These are phyloP conservation scores for Nycticebus coucang DNA, from an alignment of 2,113 vertebrate species.

Conservation along the genomic window DNA sequence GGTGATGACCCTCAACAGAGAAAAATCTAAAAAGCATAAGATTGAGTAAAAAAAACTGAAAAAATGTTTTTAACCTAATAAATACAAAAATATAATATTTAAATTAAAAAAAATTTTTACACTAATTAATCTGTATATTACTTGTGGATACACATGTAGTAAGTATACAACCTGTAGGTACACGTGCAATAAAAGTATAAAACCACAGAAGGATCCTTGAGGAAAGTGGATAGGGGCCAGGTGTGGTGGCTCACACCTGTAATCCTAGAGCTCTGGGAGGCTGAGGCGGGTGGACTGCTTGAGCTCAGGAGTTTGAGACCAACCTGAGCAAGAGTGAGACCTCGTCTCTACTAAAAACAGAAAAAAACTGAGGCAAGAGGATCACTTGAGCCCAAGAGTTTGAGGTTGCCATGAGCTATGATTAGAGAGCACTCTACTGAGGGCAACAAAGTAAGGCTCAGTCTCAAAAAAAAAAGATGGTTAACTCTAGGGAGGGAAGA, in stretches of 20 bases:
- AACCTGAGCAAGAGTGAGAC: too few relatives aligned
- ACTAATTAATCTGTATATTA: neutral
- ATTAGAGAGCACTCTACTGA: too few relatives aligned
- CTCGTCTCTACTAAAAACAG: too few relatives aligned
- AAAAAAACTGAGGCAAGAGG: too few relatives aligned
- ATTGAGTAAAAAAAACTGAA: constrained; percentile 22
- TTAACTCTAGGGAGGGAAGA: neutral
- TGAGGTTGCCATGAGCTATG: too few relatives aligned
- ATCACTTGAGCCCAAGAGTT: too few relatives aligned
- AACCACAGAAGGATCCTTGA: neutral
- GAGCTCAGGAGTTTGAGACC: too few relatives aligned
- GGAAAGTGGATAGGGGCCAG: neutral
- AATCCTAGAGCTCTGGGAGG: too few relatives aligned
- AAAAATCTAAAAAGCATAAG: neutral
- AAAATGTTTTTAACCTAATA: constrained; percentile 18
- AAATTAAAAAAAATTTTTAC: neutral
- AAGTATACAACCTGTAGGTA: neutral
- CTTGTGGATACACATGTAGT: neutral
- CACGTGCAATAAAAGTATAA: neutral
- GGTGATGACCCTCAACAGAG: too few relatives aligned
- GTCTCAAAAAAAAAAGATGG: neutral
- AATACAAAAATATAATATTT: neutral
- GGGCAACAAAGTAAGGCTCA: too few relatives aligned
- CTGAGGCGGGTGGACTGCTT: too few relatives aligned
- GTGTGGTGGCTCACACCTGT: too few relatives aligned